Evolutionary conservation across 2,113 vertebrate species (phyloP), one percentile per base, ranked within the genome.

Genomic region (Scatophagus argus): DNA sequence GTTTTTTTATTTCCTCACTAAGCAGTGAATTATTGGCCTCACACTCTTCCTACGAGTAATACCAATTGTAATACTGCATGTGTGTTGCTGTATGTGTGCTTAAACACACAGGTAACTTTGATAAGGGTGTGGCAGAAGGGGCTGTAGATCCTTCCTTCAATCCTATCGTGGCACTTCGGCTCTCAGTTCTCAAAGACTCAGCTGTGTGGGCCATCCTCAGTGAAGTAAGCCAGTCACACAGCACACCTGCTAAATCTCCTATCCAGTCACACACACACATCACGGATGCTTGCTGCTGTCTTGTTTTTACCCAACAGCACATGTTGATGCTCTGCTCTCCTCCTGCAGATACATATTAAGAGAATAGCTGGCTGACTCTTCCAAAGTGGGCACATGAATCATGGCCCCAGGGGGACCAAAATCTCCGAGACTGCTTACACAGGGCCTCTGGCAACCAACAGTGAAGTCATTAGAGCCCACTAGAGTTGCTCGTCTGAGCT

Each of bases 171-270:
- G 96, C 97, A 13, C 94, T 99, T 55, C 96, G 98, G 47, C 96
- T 99, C 59, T 95, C 95, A 0, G 95, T 99, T 46, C 92, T 96
- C 88, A 97, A 97, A 85, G 96, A 99, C 89, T 99, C 98, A 3
- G 94, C 96, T 3, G 98, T 99, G 8, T 99, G 98, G 98, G 96
- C 96, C 79, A 99, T 99, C 92, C 88, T 99, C 74, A 98, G 98
- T 87, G 98, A 99, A 95, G 98, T 99, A 87, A 95, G 96, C 47
- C 47, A 66, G 5, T 47, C 32, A 46, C 41, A 34, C 10, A 6
- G 3, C 23, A 8, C 62, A 5, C 23, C 21, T 16, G 49, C n/a
- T 54, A 52, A n/a, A 71, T 38, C 27, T 63, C 23, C 58, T 43
- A 4, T 72, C 39, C 31, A 46, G 3, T 79, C 17, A 23, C 25